Conservation (phyloP, 2,113 vertebrate species). For the Oncorhynchus keta region DNA sequence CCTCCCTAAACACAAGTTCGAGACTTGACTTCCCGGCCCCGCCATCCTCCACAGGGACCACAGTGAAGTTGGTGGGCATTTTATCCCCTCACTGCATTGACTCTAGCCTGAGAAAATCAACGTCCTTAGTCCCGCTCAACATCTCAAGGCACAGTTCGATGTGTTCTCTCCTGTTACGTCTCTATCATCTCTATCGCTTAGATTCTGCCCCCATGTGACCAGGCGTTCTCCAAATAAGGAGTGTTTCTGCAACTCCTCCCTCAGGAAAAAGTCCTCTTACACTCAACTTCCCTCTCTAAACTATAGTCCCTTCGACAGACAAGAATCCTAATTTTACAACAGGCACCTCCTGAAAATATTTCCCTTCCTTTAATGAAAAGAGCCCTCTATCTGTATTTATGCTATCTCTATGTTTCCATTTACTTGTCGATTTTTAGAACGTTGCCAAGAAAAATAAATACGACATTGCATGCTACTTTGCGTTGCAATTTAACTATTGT, state of each 20-base stretch:
- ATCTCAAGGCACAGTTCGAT: neutral
- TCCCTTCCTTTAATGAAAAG: too few species aligned
- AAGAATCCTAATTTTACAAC: neutral
- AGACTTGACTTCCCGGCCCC: conserved; percentile 11
- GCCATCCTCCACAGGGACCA: conserved; percentile 57
- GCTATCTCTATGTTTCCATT: too few species aligned
- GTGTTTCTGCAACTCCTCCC: conserved; percentile 31
- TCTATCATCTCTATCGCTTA: conserved; percentile 28
- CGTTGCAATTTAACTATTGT: too few species aligned
- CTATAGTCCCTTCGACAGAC: neutral
- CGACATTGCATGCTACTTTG: too few species aligned
- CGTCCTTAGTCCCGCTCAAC: neutral
- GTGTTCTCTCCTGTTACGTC: neutral
- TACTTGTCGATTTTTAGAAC: too few species aligned
- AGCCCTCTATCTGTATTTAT: too few species aligned
- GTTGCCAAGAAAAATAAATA: too few species aligned
- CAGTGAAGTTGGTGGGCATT: conserved; percentile 63
- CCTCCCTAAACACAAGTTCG: conserved; percentile 21
- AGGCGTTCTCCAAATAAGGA: conserved; percentile 38
- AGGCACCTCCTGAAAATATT: neutral
- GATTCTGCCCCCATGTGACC: conserved; percentile 47
- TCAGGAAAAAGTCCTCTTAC: neutral
- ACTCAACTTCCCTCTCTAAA: neutral
- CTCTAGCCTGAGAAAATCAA: conserved; percentile 13
- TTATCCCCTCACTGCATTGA: conserved; percentile 20